phyloP scores from a whole-genome alignment of 2,113 vertebrate species.

The Sarotherodon lohbergeri region DNA sequence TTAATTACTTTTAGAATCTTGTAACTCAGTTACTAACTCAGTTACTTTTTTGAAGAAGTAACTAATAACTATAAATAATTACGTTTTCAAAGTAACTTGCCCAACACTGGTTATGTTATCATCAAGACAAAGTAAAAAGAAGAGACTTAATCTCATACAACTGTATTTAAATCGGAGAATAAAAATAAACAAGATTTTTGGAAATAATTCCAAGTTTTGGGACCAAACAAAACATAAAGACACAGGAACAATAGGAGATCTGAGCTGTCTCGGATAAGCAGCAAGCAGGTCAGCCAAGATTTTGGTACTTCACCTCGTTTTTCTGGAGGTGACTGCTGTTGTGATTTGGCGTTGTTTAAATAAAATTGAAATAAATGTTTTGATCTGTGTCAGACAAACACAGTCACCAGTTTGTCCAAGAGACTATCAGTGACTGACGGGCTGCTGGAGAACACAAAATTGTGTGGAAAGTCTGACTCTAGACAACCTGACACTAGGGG shows the following conservation, averaged over 20 bases:
- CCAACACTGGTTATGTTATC: neutral
- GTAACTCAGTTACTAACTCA: no score
- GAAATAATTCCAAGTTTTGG: neutral
- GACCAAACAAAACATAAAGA: neutral
- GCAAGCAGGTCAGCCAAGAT: fast-evolving
- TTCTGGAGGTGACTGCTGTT: neutral
- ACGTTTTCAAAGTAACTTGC: neutral
- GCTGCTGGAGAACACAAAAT: neutral
- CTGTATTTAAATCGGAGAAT: neutral
- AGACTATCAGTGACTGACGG: neutral
- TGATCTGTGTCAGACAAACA: neutral
- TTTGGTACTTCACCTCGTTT: neutral
- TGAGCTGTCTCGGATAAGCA: neutral
- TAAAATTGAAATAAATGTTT: neutral
- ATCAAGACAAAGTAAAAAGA: neutral
- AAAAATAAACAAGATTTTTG: neutral
- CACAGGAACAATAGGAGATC: neutral
- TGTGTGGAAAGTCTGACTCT: neutral
- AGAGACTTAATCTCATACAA: neutral
- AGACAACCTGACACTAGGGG: neutral
- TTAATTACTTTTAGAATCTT: no score
- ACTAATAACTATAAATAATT: neutral
- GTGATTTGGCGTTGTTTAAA: neutral
- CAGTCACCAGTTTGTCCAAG: neutral
- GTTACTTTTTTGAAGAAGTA: no score